Base-by-base conservation (phyloP, 64 coral and sea anemone genomes). In the Astreopora myriophthalma region DNA sequence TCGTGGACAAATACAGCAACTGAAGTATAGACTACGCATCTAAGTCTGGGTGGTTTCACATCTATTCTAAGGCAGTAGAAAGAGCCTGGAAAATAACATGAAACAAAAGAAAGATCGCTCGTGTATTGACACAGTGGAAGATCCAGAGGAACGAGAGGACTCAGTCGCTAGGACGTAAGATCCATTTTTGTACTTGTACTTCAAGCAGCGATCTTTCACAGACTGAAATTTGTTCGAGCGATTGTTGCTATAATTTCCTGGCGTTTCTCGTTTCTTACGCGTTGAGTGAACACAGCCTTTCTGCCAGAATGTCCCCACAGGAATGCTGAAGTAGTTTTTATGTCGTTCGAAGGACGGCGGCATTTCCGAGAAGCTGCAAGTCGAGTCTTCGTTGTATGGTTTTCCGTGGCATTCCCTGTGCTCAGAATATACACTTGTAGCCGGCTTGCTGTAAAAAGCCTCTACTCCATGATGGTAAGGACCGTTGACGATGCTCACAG, bases 381-480 rank as follows among this genome's bases (percentile, higher is more conserved):
- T 22, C 0, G 13, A 1, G 35, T 94, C 92, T 64, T 94, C 92
- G 38, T 94, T 94, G 49, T 89, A 29, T 7, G 86, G 92, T 19
- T 78, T 48, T 16, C 85, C 85, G 25, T 93, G 72, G 19, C 92
- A 93, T 88, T 87, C 84, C 33, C 78, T 87, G 62, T 93, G 74
- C n/a, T 38, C 9, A 12, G 92, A 93, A 34, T 80, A n/a, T 1
- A 24, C 23, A 11, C 34, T 81, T 42, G 72, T 86, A 1, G 74
- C 63, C 24, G n/a, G 17, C 13, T 26, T 22, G 22, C 34, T 49
- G 74, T 93, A 93, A 68, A 69, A 93, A 5, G 61, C 73, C 19
- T 93, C 92, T 2, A 66, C 69, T 13, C 92, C 92, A 4, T 93
- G 92, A 60, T 93, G 92, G 23, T 93, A 93, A 7, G 92, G 92